A percentile compares a stretch with the other conserved stretches of the same genome.
Conservation (phyloP, 2,113 vertebrate species). For the Tenrec ecaudatus region DNA sequence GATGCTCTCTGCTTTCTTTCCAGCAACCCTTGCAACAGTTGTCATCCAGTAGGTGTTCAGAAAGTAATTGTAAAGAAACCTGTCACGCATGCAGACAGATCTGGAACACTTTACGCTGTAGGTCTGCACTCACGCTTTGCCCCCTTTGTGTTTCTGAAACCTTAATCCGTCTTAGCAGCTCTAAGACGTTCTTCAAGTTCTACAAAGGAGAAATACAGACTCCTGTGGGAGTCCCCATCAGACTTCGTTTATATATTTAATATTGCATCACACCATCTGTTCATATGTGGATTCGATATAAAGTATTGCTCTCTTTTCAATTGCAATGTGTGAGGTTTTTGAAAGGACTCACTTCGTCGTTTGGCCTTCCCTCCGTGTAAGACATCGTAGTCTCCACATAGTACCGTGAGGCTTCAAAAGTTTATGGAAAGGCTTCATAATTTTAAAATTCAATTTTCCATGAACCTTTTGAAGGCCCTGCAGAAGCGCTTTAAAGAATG, state of each 20-base stretch:
- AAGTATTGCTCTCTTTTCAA: not conserved
- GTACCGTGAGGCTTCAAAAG: too few relatives aligned
- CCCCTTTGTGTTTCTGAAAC: too few relatives aligned
- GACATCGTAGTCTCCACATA: not conserved
- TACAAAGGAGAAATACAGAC: not conserved
- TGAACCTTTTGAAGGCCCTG: too few relatives aligned
- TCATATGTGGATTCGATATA: not conserved
- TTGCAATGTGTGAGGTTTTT: not conserved
- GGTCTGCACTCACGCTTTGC: not conserved
- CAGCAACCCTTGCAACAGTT: not conserved
- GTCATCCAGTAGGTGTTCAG: not conserved
- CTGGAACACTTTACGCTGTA: not conserved
- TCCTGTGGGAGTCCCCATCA: not conserved
- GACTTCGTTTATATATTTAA: not conserved
- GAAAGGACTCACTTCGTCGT: not conserved
- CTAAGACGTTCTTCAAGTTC: not conserved
- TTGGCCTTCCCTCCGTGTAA: not conserved
- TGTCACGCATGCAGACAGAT: not conserved
- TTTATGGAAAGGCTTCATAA: too few relatives aligned
- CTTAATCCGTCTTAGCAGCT: too few relatives aligned
- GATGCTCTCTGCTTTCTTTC: not conserved
- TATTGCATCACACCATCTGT: not conserved
- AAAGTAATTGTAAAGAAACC: not conserved
- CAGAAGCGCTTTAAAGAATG: too few relatives aligned
- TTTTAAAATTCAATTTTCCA: too few relatives aligned